Conservation (phyloP, 2,888 invertebrate genomes). For the Macrosiphum euphorbiae region DNA sequence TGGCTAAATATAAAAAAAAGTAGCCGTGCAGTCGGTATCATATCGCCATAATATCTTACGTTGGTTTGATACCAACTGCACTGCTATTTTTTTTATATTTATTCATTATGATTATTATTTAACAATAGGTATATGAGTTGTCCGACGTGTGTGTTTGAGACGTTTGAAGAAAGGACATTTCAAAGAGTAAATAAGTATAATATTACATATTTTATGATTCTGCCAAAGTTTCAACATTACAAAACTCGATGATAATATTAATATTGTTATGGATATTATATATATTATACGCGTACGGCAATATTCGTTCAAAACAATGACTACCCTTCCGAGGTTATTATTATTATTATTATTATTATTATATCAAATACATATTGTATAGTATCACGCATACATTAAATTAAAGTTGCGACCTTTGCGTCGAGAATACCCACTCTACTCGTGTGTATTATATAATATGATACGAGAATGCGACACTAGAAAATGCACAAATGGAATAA, state of each 20-base stretch:
- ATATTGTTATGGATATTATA: neutral
- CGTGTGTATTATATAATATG: neutral
- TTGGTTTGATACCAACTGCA: neutral
- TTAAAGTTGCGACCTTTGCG: neutral
- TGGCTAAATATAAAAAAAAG: too few relatives aligned
- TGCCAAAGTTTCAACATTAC: neutral
- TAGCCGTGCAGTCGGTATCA: too few relatives aligned
- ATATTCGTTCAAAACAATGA: neutral
- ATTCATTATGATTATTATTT: neutral
- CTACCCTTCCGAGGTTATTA: neutral
- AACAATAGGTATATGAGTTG: too few relatives aligned
- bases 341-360: neutral
- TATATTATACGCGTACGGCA: neutral
- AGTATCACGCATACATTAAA: neutral
- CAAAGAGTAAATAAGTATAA: neutral
- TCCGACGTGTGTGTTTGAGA: too few relatives aligned
- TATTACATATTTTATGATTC: neutral
- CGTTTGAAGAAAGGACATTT: too few relatives aligned
- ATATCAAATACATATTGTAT: neutral
- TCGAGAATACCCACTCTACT: neutral
- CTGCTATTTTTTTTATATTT: neutral
- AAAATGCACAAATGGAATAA: neutral
- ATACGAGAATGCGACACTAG: neutral
- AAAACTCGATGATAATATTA: neutral
- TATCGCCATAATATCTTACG: too few relatives aligned